These are phyloP conservation scores for Physella acuta DNA, from an alignment of 1,140 invertebrate genomes.

Conservation along the genomic window DNA sequence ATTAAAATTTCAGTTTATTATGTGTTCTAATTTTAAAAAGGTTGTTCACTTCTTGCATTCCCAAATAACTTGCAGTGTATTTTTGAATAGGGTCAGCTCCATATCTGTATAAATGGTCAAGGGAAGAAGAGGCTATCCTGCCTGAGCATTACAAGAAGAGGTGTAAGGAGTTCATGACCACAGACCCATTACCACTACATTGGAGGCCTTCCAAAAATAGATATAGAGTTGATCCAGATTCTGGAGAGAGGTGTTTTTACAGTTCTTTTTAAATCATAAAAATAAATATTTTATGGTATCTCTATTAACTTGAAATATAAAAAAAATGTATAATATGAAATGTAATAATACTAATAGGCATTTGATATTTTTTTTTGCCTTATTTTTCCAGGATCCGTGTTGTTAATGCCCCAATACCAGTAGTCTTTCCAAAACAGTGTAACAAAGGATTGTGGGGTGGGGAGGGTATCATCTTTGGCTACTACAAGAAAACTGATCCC, in stretches of 20 bases:
- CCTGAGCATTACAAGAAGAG: slow-evolving; percentile 87
- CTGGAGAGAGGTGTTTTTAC: slow-evolving; percentile 68
- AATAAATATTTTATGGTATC: not conserved
- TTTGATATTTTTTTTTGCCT: slow-evolving; percentile 18
- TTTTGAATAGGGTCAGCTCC: slow-evolving; percentile 22
- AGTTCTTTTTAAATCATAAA: not conserved
- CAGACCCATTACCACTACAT: slow-evolving; percentile 78
- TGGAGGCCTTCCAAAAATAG: slow-evolving; percentile 75
- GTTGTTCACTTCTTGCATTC: no score
- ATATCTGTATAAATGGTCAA: slow-evolving; percentile 35
- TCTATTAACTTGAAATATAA: not conserved
- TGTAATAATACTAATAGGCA: not conserved
- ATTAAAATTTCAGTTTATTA: no score
- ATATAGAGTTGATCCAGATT: slow-evolving; percentile 73
- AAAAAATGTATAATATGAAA: not conserved
- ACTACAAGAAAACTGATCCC: slow-evolving; percentile 65
- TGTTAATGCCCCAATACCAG: slow-evolving; percentile 65
- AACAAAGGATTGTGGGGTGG: slow-evolving; percentile 93
- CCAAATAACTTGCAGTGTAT: no score
- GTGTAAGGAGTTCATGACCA: slow-evolving; percentile 79
- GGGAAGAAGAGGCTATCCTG: slow-evolving; percentile 56
- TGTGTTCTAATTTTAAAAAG: no score
- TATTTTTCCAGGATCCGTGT: slow-evolving; percentile 41
- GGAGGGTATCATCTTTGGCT: slow-evolving; percentile 90
- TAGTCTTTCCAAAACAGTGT: slow-evolving; percentile 77